Percentiles rank a stretch among this genome's conserved stretches.
These are phyloP conservation scores for Chelidonichthys spinosus DNA, from an alignment of 2,797 vertebrate species.

Conservation along the genomic window DNA sequence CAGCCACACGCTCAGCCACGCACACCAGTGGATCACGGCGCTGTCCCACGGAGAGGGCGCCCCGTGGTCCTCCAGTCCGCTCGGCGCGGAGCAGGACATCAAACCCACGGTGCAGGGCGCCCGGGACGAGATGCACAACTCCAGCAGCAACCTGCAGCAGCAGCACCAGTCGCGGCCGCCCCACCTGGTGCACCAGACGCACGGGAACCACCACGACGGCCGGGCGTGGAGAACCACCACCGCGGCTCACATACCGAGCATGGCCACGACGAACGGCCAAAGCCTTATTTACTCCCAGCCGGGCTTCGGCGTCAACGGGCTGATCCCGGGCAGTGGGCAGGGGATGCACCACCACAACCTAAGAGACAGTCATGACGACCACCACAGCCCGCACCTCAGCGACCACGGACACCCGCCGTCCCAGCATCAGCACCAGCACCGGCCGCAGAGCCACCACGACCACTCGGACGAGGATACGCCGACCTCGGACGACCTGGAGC, in stretches of 20 bases:
- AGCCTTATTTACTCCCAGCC: constrained; percentile 91
- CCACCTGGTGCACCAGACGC: constrained; percentile 94
- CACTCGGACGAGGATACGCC: constrained; percentile 98
- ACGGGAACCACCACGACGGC: constrained; percentile 90
- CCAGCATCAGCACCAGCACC: constrained; percentile 88
- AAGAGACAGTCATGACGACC: constrained; percentile 89
- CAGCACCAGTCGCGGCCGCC: constrained; percentile 90
- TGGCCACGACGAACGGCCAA: constrained; percentile 92
- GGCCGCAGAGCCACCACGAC: constrained; percentile 89
- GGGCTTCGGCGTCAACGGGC: constrained; percentile 91
- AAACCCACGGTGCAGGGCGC: constrained; percentile 92
- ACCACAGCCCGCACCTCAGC: constrained; percentile 90
- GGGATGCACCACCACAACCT: constrained; percentile 90
- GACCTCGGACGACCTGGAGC: constrained; percentile 98
- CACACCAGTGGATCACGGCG: constrained; percentile 97
- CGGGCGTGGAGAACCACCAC: constrained; percentile 91
- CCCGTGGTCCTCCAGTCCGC: constrained; percentile 92
- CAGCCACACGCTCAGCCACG: constrained; percentile 97
- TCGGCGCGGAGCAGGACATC: constrained; percentile 94
- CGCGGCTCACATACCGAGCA: constrained; percentile 92
- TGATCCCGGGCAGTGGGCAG: constrained; percentile 90
- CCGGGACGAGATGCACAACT: constrained; percentile 91
- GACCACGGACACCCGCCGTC: constrained; percentile 86
- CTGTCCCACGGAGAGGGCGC: constrained; percentile 94
- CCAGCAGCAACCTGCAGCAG: constrained; percentile 87